phyloP scores from a whole-genome alignment of 2,888 invertebrate species.

The Leptinotarsa rubiginosa region DNA sequence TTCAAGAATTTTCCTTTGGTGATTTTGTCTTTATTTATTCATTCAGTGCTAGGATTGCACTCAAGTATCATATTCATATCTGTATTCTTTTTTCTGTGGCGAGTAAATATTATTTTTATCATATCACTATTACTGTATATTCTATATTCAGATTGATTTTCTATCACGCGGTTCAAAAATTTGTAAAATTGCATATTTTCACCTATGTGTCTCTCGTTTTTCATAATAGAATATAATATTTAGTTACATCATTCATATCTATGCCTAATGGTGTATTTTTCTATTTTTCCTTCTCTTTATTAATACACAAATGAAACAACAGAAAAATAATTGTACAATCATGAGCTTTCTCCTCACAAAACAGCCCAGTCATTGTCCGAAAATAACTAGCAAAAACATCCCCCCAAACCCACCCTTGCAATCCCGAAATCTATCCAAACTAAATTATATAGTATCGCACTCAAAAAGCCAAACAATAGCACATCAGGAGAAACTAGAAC shows the following conservation, averaged over 20 bases:
- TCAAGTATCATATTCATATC: too few relatives aligned
- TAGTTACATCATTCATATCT: not conserved
- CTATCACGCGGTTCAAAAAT: too few relatives aligned
- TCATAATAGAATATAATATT: not conserved
- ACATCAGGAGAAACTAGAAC: constrained; percentile 48
- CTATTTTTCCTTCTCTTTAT: not conserved
- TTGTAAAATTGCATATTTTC: too few relatives aligned
- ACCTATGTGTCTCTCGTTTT: too few relatives aligned
- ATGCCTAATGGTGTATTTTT: not conserved
- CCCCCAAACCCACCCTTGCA: constrained; percentile 35
- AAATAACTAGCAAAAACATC: constrained; percentile 36
- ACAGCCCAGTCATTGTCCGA: constrained; percentile 28
- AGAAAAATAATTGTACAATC: not conserved
- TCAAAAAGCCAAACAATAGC: constrained; percentile 54
- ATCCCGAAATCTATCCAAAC: constrained; percentile 44
- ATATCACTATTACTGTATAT: too few relatives aligned
- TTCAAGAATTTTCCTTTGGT: too few relatives aligned
- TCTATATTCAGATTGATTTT: too few relatives aligned
- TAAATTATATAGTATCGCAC: constrained; percentile 57
- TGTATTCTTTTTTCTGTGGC: too few relatives aligned
- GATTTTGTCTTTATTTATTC: too few relatives aligned
- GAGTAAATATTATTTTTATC: too few relatives aligned
- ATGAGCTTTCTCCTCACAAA: not conserved
- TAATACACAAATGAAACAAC: not conserved
- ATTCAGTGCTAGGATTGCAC: too few relatives aligned